Conservation (phyloP, 2,797 vertebrate species). For the Gobionotothen gibberifrons region DNA sequence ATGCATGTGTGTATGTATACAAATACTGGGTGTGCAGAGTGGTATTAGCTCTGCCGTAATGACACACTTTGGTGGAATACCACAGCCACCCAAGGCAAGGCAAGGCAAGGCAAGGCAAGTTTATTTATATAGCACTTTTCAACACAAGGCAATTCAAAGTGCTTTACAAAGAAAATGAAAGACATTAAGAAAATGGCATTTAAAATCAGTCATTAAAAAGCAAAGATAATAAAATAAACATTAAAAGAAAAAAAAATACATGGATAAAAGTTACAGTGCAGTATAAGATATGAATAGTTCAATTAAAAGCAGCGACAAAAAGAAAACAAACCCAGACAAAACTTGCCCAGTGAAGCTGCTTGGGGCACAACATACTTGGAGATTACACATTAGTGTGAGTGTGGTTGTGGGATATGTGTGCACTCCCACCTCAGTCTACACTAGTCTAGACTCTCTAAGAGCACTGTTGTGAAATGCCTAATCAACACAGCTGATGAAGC, state of each 20-base stretch:
- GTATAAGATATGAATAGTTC: no score
- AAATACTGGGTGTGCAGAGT: constrained; percentile 50
- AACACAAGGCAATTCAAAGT: no score
- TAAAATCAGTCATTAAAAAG: no score
- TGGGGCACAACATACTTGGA: constrained; percentile 50
- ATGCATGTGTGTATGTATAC: constrained; percentile 37
- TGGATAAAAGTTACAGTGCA: no score
- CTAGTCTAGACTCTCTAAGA: constrained; percentile 76
- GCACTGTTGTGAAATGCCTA: constrained; percentile 57
- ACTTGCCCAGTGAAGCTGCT: constrained; percentile 48
- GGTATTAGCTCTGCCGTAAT: constrained; percentile 62
- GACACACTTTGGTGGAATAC: constrained; percentile 57
- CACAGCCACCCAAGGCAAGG: constrained; percentile 38
- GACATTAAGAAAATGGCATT: no score
- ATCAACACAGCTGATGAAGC: constrained; percentile 67
- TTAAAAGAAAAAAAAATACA: no score
- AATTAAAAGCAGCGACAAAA: no score
- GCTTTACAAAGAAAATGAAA: no score
- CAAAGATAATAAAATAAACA: no score
- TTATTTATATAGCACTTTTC: no score
- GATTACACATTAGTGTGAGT: constrained; percentile 60
- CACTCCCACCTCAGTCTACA: constrained; percentile 54
- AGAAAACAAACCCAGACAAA: constrained; percentile 61
- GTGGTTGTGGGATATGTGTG: constrained; percentile 52
- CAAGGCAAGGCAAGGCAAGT: no score